A percentile compares a stretch with the other conserved stretches of the same genome.
phyloP scores from a whole-genome alignment of 2,888 invertebrate genomes.

The Drosophila paramelanica region DNA sequence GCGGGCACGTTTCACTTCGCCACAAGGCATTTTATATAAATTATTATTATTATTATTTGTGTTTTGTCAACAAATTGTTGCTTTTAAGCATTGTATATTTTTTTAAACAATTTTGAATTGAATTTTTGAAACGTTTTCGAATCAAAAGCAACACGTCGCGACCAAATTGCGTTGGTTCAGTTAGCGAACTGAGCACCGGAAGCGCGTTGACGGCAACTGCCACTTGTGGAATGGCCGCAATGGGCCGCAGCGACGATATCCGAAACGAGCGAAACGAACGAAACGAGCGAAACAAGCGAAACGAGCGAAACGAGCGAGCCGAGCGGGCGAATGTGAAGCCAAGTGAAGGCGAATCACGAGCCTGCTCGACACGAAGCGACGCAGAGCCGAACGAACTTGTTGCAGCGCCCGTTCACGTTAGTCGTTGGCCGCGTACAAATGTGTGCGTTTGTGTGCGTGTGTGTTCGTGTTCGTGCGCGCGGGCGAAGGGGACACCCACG shows the following conservation, averaged over 20 bases:
- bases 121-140: background rate
- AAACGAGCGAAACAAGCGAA: constrained; percentile 14
- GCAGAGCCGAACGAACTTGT: constrained; percentile 44
- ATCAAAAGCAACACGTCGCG: constrained; percentile 35
- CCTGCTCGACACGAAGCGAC: constrained; percentile 53
- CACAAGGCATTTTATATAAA: constrained; percentile 20
- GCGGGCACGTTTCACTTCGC: constrained; percentile 31
- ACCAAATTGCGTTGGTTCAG: constrained; percentile 54
- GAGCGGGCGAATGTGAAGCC: constrained; percentile 17
- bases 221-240: constrained; percentile 81
- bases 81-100: background rate
- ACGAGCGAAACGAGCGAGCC: constrained; percentile 18
- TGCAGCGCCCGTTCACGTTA: constrained; percentile 19
- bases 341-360: constrained; percentile 69
- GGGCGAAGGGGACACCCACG: constrained; percentile 56
- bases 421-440: background rate
- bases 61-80: constrained; percentile 6
- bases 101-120: background rate
- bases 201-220: constrained; percentile 75
- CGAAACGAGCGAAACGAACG: background rate
- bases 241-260: constrained; percentile 33
- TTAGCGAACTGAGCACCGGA: constrained; percentile 78
- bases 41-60: background rate
- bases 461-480: background rate
- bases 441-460: background rate